Conservation (phyloP, 1,140 invertebrate genomes). For the Hyles vespertilio region DNA sequence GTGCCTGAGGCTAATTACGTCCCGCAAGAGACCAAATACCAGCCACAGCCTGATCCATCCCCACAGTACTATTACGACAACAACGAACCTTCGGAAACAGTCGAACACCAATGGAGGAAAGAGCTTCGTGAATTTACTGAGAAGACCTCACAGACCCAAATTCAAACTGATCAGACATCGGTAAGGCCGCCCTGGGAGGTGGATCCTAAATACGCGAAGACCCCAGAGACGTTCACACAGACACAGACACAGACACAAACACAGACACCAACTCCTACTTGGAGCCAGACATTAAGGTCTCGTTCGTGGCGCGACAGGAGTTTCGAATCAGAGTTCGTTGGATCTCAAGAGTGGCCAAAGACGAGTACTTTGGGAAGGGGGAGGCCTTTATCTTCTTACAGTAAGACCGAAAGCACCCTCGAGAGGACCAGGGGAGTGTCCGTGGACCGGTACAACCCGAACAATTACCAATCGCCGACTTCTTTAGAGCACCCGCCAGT, state of each 20-base stretch:
- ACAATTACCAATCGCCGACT: slow-evolving; percentile 53
- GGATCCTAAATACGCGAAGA: slow-evolving; percentile 48
- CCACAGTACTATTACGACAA: slow-evolving; percentile 68
- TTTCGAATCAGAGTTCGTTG: slow-evolving; percentile 60
- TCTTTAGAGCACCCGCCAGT: slow-evolving; percentile 61
- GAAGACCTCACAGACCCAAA: slow-evolving; percentile 47
- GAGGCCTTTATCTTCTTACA: slow-evolving; percentile 55
- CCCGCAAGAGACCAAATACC: slow-evolving; percentile 54
- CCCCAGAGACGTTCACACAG: slow-evolving; percentile 36
- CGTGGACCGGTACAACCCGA: slow-evolving; percentile 66
- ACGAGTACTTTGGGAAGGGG: slow-evolving; percentile 56
- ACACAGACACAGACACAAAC: slow-evolving; percentile 44
- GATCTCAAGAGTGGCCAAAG: slow-evolving; percentile 64
- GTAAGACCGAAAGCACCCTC: slow-evolving; percentile 40
- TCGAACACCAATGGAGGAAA: slow-evolving; percentile 69
- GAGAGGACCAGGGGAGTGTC: slow-evolving; percentile 62
- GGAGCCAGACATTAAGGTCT: slow-evolving; percentile 70
- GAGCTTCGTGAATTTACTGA: slow-evolving; percentile 71
- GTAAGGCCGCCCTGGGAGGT: slow-evolving; percentile 61
- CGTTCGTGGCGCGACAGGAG: slow-evolving; percentile 66
- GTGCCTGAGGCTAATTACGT: slow-evolving; percentile 65
- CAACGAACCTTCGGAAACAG: slow-evolving; percentile 47
- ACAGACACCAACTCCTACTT: slow-evolving; percentile 48
- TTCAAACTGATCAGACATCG: slow-evolving; percentile 38
- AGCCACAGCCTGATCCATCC: slow-evolving; percentile 60